Base-by-base conservation (phyloP, 2,888 invertebrate species). In the Leucophenga maculata region DNA sequence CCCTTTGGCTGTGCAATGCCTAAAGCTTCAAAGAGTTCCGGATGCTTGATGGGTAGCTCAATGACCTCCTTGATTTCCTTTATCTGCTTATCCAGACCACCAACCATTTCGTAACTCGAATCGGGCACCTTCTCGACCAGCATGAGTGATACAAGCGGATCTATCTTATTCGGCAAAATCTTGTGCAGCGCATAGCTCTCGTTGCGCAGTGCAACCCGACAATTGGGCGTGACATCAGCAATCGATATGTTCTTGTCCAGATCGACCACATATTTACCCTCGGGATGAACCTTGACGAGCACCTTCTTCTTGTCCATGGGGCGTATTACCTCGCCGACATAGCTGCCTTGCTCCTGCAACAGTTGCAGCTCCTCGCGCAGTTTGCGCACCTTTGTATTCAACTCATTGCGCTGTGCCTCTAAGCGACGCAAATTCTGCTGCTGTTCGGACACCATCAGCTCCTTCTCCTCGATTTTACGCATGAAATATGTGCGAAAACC, bases 271-370 rank as follows among this genome's bases (percentile, higher is more conserved):
- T 99, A 99, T 90, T 99, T 99, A 73, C 99, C 99, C 89, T 99
- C 99, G 0, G 99, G 99, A 87, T 99, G 99, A 0, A 99, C 98
- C 90, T 99, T 99, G 0, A 99, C 99, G 0, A 99, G 91, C 0
- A 99, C 99, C 89, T 99, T 99, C 90, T 99, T 99, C 89, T 99
- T 99, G 89, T 99, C 99, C 99, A 99, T 99, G 0, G 98, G 98
- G 87, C 99, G 99, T 0, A 99, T 98, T 4, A 99, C 99, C 90
- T 99, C 99, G 11, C 99, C 99, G 2, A 99, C 99, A 90, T 99
- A 99, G 18, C 98, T 98, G 14, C 99, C 99, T 88, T 99, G 99
- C 86, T 99, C 99, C 88, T 95, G 95, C 13, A 99, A 90, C 31
- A 99, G 91, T 89, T 99, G 98, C 0, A 99, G 90, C 87, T 99